A percentile compares a stretch with the other conserved stretches of the same genome.
Evolutionary conservation across 2,113 vertebrate species (phyloP).

Genomic region (Heterotis niloticus): DNA sequence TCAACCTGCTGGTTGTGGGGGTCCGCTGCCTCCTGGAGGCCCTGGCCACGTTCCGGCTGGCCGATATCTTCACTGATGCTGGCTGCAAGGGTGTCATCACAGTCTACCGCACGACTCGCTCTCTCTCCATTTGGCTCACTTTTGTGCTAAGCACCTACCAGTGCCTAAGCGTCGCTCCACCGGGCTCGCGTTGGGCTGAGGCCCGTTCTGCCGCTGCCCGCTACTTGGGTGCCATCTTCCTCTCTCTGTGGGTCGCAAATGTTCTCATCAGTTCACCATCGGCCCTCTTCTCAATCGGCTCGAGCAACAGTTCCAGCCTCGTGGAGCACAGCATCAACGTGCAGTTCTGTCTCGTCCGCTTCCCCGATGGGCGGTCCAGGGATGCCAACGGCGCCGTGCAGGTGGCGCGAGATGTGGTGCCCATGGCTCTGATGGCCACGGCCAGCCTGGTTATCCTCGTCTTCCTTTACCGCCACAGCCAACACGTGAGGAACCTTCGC

Average conservation of each 20-base stretch:
- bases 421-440: slow-evolving; percentile 60
- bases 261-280: slow-evolving; percentile 45
- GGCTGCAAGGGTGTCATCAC: slow-evolving; percentile 64
- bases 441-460: slow-evolving; percentile 62
- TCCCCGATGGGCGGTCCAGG: slow-evolving; percentile 51
- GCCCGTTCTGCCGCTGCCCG: slow-evolving; percentile 35
- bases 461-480: slow-evolving; percentile 61
- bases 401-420: slow-evolving; percentile 61
- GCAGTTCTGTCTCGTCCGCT: slow-evolving; percentile 58
- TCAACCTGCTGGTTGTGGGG: slow-evolving; percentile 61
- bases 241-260: slow-evolving; percentile 60
- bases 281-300: slow-evolving; percentile 49
- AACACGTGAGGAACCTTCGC: slow-evolving; percentile 52
- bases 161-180: slow-evolving; percentile 59
- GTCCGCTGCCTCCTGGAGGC: slow-evolving; percentile 61
- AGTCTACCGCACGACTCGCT: slow-evolving; percentile 57
- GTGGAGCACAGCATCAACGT: slow-evolving; percentile 50
- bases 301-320: slow-evolving; percentile 36
- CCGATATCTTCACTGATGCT: slow-evolving; percentile 49
- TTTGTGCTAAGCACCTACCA: slow-evolving; percentile 65
- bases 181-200: slow-evolving; percentile 54
- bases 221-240: slow-evolving; percentile 50
- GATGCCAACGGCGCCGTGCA: slow-evolving; percentile 53
- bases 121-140: slow-evolving; percentile 70
- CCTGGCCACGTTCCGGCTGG: slow-evolving; percentile 54